Evolutionary conservation across 1,140 invertebrate species (phyloP).

Genomic region (Laupala kohalensis): DNA sequence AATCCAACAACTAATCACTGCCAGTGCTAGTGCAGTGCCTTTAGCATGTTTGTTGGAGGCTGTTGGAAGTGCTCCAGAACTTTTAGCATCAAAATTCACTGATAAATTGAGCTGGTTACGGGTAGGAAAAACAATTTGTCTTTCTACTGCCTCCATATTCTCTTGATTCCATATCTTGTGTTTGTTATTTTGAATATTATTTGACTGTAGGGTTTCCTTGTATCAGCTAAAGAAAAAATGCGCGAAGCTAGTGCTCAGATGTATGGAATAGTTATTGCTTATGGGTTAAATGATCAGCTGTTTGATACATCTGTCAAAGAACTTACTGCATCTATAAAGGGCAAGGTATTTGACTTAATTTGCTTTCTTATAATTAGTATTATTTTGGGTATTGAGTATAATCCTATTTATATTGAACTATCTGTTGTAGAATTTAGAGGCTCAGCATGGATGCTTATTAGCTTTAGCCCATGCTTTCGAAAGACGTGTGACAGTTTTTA

Average conservation of each 20-base stretch:
- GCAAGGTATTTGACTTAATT: neutral
- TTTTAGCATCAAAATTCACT: slow-evolving; percentile 38
- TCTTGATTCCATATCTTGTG: neutral
- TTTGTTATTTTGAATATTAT: neutral
- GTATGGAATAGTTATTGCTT: slow-evolving; percentile 48
- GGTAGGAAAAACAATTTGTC: neutral
- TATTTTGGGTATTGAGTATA: neutral
- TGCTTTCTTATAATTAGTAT: neutral
- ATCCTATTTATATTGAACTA: neutral
- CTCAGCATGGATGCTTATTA: slow-evolving; percentile 57
- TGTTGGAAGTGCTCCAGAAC: slow-evolving; percentile 49
- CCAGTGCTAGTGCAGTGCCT: slow-evolving; percentile 44
- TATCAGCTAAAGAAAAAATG: slow-evolving; percentile 59
- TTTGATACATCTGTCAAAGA: slow-evolving; percentile 19
- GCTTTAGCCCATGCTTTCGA: slow-evolving; percentile 54
- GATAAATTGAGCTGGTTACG: slow-evolving; percentile 43
- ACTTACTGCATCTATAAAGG: neutral
- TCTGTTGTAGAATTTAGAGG: slow-evolving; percentile 38
- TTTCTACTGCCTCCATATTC: neutral
- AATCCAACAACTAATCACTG: slow-evolving; percentile 45
- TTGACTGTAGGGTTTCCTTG: slow-evolving; percentile 37
- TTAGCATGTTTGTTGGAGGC: slow-evolving; percentile 60
- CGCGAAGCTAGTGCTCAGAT: slow-evolving; percentile 51
- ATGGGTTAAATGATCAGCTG: slow-evolving; percentile 28
- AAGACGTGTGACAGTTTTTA: slow-evolving; percentile 36